Base-by-base conservation (phyloP, 2,888 invertebrate species). In the Teleiodes luculella region DNA sequence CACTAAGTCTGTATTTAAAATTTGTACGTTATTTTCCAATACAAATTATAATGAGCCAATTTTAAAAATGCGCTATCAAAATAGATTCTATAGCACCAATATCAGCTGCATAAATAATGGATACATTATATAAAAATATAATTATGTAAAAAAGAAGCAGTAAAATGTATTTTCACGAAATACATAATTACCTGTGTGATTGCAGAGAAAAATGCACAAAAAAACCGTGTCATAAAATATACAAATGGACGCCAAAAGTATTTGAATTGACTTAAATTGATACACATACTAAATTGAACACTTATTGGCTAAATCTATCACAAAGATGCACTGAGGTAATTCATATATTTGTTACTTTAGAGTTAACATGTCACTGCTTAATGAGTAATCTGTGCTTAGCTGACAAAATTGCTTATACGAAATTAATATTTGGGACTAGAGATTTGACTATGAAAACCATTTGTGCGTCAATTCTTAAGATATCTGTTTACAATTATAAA, bases 271-370 rank as follows among this genome's bases (percentile, higher is more conserved):
- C 86, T 80, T 83, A 83, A 36, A 63, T 71, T 68, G 72, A 75
- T 78, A 81, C 73, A 80, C 72, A 71, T 80, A 80, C 73, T 83
- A 81, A 76, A 79, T 78, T 87, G 88, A 88, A 89, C 88, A 89
- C 88, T 86, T 88, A 89, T 77, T 78, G 87, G 87, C 87, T 88
- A 88, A 82, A 83, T 80, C 85, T 87, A 88, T 87, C 86, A 88
- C 87, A 88, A 82, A 83, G 83, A 81, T 83, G 79, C 84, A 82
- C 82, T 86, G 88, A 88, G 87, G 87, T 88, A 85, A 81, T 84
- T 78, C 71, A 83, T 69, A 67, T 68, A 66, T 66, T 59, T 58
- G 53, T 59, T 57, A 58, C 52, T 56, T 56, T 54, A 62, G 57
- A 57, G 50, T 61, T 35, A 35, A 62, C 55, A 60, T 57, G 69